Base-by-base conservation (phyloP, 2,797 vertebrate genomes). In the Amblyopsis hoosieri region DNA sequence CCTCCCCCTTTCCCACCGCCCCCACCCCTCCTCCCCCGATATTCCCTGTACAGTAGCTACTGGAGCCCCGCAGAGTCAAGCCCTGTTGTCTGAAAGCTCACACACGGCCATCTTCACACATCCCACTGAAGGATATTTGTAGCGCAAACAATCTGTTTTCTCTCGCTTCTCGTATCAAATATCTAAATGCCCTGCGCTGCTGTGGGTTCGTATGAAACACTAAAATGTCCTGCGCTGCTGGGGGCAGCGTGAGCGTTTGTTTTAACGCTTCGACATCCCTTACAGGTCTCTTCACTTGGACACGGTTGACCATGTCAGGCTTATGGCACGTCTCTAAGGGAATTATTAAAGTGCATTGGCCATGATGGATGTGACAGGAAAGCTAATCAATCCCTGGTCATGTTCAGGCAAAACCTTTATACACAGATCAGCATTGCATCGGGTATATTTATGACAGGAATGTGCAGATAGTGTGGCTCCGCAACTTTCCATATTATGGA, bases 311-410 rank as follows among this genome's bases (percentile, higher is more conserved):
- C 64, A 60, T 64, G 68, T 60, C 80, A 71, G 74, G 81, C 60
- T 57, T 69, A 72, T 66, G 64, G 54, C 75, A 62, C 50, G 55
- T 54, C 48, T 64, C 71, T 57, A 72, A 62, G 70, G 60, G 80
- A 77, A 84, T 74, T 69, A 73, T 72, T 72, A 80, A 87, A 88
- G 83, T 87, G 76, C 80, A 81, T 88, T 90, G 83, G 67, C 61
- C 14, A 9, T 88, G 84, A 91, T 85, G 80, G 81, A 89, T 89
- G 81, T 84, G 83, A 80, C 83, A 86, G 70, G 79, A 67, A 12
- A 45, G 65, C 65, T 74, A 79, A 68, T 73, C 48, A 77, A 83
- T 85, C 10, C 57, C 56, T 62, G 67, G 60, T 56, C 69, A 77
- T 80, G 76, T 86, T 83, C 73, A 70, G 67, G 70, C 67, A 66